These are phyloP conservation scores for Oreochromis tanganicae DNA, from an alignment of 2,113 vertebrate genomes.

Conservation along the genomic window DNA sequence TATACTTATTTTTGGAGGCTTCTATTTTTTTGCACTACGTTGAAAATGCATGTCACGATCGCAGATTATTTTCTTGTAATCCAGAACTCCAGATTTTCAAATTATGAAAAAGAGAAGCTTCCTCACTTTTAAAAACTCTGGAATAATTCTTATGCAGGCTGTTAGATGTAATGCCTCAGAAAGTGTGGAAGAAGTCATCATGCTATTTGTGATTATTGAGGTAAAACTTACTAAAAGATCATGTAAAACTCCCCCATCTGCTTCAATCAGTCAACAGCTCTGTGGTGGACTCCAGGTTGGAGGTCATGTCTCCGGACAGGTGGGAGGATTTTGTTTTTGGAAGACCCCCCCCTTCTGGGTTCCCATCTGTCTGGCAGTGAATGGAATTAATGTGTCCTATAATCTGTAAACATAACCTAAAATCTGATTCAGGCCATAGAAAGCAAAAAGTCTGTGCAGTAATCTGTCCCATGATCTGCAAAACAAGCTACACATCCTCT, in stretches of 20 bases:
- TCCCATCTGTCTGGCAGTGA: slow-evolving; percentile 52
- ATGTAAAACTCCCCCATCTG: neutral
- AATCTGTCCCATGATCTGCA: neutral
- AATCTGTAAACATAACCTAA: neutral
- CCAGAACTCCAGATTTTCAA: neutral
- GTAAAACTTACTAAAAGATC: neutral
- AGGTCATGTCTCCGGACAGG: slow-evolving; percentile 4
- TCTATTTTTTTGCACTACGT: accelerated
- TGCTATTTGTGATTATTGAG: neutral
- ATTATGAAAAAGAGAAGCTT: neutral
- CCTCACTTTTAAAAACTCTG: accelerated
- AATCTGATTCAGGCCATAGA: neutral
- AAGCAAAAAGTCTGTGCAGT: neutral
- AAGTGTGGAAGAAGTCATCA: neutral
- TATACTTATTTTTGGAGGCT: neutral
- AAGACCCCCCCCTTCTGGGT: slow-evolving; percentile 11
- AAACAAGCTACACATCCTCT: neutral
- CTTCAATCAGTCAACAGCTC: slow-evolving; percentile 20
- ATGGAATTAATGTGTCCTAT: neutral
- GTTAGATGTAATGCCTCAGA: neutral
- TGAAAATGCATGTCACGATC: no score
- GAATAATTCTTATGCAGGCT: neutral
- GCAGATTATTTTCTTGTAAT: no score
- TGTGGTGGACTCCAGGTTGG: slow-evolving; percentile 37
- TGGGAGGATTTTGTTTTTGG: slow-evolving; percentile 9